phyloP scores from a whole-genome alignment of 1,140 invertebrate genomes.

The Mycetomoellerius zeteki region DNA sequence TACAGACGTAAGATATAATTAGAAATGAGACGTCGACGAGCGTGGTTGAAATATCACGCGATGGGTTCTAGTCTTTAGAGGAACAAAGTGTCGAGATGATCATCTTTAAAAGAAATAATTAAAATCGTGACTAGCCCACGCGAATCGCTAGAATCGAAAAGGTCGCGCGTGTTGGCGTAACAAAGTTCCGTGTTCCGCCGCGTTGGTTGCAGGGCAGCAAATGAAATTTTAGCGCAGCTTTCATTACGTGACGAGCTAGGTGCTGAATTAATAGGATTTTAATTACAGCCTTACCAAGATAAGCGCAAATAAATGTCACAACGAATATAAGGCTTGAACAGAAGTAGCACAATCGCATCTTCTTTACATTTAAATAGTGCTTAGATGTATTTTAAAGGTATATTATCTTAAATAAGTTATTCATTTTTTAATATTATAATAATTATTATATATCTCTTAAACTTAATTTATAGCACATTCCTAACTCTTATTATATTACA shows the following conservation, averaged over 20 bases:
- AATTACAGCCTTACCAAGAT: conserved; percentile 38
- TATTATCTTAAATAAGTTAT: neutral
- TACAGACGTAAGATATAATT: conserved; percentile 63
- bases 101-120: conserved; percentile 50
- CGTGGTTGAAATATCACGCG: neutral
- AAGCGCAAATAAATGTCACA: conserved; percentile 4
- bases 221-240: conserved; percentile 59
- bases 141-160: conserved; percentile 27
- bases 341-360: neutral
- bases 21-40: conserved; percentile 14
- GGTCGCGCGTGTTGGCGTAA: conserved; percentile 16
- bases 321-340: neutral
- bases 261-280: conserved; percentile 45
- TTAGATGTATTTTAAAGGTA: neutral
- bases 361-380: neutral
- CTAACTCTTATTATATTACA: neutral
- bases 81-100: conserved; percentile 9
- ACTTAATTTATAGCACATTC: neutral
- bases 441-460: neutral
- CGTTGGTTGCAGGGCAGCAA: neutral
- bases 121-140: conserved; percentile 34
- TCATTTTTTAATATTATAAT: neutral
- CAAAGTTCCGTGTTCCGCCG: conserved; percentile 7
- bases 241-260: conserved; percentile 42
- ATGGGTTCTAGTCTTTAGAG: neutral